Conservation (phyloP, 2,888 invertebrate genomes). For the Zele albiditarsus region DNA sequence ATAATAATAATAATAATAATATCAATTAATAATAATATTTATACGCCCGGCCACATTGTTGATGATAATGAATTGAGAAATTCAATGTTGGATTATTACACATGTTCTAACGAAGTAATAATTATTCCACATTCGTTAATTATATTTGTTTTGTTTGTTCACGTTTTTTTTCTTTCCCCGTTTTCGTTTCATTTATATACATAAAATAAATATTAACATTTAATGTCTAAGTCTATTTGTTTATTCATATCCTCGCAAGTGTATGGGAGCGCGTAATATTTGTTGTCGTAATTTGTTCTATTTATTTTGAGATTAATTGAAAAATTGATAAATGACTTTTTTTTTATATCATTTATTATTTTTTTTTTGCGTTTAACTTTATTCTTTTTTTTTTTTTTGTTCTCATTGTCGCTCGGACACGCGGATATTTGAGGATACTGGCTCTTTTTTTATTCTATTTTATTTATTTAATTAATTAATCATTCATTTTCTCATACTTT, state of each 20-base stretch:
- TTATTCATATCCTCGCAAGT: slow-evolving; percentile 53
- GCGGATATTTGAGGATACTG: background rate
- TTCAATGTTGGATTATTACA: background rate
- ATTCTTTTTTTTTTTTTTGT: background rate
- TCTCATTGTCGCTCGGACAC: background rate
- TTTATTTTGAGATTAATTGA: background rate
- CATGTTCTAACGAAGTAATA: background rate
- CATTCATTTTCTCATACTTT: background rate
- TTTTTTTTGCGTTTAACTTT: no score
- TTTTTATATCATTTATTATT: background rate
- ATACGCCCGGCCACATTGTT: slow-evolving; percentile 37
- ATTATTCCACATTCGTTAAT: background rate
- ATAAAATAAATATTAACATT: slow-evolving; percentile 73
- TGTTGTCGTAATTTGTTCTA: slow-evolving; percentile 36
- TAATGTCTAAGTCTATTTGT: slow-evolving; percentile 65
- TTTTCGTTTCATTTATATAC: slow-evolving; percentile 68
- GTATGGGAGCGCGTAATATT: slow-evolving; percentile 43
- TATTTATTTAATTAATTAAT: background rate
- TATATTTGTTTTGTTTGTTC: background rate
- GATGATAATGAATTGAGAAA: slow-evolving; percentile 5
- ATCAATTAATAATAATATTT: slow-evolving; percentile 46
- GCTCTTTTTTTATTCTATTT: no score
- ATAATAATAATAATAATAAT: slow-evolving; percentile 18
- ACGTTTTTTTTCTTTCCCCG: background rate
- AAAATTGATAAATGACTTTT: background rate